Conservation (phyloP, 2,797 vertebrate species). For the Paedocypris micromegethes region DNA sequence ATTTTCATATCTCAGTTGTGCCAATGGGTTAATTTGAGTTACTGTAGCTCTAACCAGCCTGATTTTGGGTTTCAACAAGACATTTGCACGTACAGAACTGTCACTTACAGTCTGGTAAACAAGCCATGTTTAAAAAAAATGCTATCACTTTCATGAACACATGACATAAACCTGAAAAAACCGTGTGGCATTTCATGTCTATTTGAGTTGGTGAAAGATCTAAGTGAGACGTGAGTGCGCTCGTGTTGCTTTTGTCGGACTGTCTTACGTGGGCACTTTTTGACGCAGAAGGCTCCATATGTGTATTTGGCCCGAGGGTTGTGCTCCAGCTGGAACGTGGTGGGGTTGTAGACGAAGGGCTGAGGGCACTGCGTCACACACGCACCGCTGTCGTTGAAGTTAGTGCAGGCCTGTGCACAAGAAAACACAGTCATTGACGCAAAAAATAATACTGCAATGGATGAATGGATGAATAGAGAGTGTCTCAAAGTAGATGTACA, state of each 20-base stretch:
- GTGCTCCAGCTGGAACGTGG: conserved; percentile 91
- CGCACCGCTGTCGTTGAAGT: conserved; percentile 96
- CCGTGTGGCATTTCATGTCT: conserved; percentile 20
- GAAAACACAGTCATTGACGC: conserved; percentile 2
- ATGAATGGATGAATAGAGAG: neutral
- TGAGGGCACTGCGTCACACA: conserved; percentile 96
- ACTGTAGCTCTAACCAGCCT: no score
- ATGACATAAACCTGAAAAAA: no score
- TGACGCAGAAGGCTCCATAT: conserved; percentile 97
- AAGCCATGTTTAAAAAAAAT: no score
- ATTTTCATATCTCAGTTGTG: no score
- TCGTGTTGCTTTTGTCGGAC: conserved; percentile 14
- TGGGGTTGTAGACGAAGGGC: conserved; percentile 94
- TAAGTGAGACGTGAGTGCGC: neutral
- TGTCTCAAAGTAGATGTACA: no score
- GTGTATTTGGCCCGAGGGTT: conserved; percentile 95
- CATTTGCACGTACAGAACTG: no score
- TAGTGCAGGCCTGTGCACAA: conserved; percentile 82
- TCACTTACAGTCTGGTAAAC: no score
- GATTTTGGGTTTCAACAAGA: no score
- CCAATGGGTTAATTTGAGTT: no score
- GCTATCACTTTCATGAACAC: no score
- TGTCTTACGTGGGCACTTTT: conserved; percentile 92
- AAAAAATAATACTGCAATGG: conserved; percentile 16
- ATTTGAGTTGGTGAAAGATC: conserved; percentile 22